phyloP scores from a whole-genome alignment of 2,797 vertebrate genomes.

The Gymnopithys bicolor region DNA sequence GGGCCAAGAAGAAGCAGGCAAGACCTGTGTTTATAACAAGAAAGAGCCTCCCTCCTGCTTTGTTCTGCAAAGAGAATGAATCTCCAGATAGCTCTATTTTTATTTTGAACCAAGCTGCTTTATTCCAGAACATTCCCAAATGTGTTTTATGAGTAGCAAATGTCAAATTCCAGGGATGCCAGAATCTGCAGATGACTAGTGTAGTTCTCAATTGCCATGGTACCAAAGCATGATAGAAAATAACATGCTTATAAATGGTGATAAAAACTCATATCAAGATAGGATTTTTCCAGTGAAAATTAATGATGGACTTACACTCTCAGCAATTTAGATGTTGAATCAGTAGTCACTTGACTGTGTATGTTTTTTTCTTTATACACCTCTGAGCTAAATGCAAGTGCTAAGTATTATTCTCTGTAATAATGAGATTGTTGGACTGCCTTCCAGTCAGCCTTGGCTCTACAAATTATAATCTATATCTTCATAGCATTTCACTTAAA shows the following conservation, averaged over 20 bases:
- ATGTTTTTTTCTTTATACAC: neutral
- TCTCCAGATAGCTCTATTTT: neutral
- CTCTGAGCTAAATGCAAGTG: neutral
- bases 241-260: neutral
- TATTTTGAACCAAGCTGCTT: constrained; percentile 22
- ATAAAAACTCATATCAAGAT: neutral
- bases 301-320: neutral
- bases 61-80: neutral
- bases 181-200: constrained; percentile 31
- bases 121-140: constrained; percentile 4
- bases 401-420: neutral
- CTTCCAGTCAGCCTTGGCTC: neutral
- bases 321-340: neutral
- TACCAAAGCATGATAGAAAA: neutral
- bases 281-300: constrained; percentile 11
- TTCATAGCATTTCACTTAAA: neutral
- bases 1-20: neutral
- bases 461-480: neutral
- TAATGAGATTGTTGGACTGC: neutral
- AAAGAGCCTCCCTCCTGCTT: neutral
- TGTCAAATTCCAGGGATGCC: constrained; percentile 40
- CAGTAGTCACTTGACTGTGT: neutral
- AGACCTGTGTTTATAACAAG: neutral
- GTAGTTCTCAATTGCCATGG: neutral
- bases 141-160: constrained; percentile 37